These are phyloP conservation scores for Saccopteryx bilineata DNA, from an alignment of 2,113 vertebrate species.

Conservation along the genomic window DNA sequence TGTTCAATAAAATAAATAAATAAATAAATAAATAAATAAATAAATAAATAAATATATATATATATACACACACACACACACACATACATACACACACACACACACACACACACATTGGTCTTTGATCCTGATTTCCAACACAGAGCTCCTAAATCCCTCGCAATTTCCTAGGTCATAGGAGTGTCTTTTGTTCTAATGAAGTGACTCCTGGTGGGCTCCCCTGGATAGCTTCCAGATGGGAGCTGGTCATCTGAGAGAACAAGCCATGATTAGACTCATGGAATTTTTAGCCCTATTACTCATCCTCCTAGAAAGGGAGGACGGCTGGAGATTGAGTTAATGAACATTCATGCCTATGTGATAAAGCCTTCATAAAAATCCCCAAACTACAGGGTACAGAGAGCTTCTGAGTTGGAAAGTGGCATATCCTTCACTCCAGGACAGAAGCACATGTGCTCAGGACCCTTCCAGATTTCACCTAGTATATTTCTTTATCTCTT, in stretches of 20 bases:
- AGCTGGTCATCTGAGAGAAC: neutral
- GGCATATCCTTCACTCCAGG: too few relatives aligned
- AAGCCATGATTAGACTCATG: neutral
- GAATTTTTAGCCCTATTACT: neutral
- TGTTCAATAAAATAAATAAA: neutral
- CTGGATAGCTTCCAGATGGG: neutral
- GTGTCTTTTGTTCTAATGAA: neutral
- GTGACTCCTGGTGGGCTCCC: neutral
- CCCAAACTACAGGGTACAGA: rapidly evolving
- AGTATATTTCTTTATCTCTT: neutral
- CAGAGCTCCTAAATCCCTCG: neutral
- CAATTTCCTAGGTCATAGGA: neutral
- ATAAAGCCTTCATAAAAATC: neutral
- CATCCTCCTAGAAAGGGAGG: neutral
- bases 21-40: too few relatives aligned
- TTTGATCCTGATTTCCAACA: neutral
- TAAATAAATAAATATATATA: too few relatives aligned
- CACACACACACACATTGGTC: too few relatives aligned
- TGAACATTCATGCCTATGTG: neutral
- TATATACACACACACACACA: too few relatives aligned
- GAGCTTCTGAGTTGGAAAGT: neutral
- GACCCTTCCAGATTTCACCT: neutral
- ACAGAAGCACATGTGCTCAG: neutral
- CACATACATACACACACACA: too few relatives aligned
- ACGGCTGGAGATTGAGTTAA: neutral